Conservation (phyloP, 1,140 invertebrate genomes). For the Oryzaephilus surinamensis region DNA sequence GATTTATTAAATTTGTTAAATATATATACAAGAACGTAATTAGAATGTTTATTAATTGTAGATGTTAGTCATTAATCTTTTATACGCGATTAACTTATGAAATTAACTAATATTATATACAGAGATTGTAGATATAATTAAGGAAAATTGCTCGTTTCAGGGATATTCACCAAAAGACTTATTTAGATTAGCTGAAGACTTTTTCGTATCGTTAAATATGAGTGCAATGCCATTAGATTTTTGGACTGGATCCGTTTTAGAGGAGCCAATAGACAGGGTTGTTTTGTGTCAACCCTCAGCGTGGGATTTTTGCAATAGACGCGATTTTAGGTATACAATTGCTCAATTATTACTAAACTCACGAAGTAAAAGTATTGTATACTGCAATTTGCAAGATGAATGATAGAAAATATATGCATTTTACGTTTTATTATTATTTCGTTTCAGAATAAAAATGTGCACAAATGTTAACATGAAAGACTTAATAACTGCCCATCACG, state of each 20-base stretch:
- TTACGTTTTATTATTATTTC: not conserved
- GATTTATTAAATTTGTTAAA: too few relatives aligned
- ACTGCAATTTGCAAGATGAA: not conserved
- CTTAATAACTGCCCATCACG: constrained; percentile 84
- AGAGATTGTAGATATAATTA: too few relatives aligned
- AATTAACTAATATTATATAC: too few relatives aligned
- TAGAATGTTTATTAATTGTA: too few relatives aligned
- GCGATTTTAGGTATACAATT: constrained; percentile 59
- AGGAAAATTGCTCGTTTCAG: too few relatives aligned
- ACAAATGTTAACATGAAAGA: constrained; percentile 80
- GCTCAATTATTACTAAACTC: not conserved
- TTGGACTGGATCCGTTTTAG: constrained; percentile 66
- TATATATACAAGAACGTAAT: too few relatives aligned
- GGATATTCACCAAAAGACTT: constrained; percentile 69
- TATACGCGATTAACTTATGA: too few relatives aligned
- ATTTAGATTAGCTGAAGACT: constrained; percentile 74
- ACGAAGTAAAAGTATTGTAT: constrained; percentile 1
- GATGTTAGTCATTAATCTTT: too few relatives aligned
- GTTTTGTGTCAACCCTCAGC: constrained; percentile 79
- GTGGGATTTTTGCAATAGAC: constrained; percentile 86
- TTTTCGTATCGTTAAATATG: constrained; percentile 75
- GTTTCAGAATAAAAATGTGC: constrained; percentile 89
- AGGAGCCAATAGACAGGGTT: constrained; percentile 60
- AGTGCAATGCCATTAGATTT: constrained; percentile 71
- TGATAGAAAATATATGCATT: too few relatives aligned